Percentiles rank a stretch among this genome's conserved stretches.
Evolutionary conservation across 2,888 invertebrate species (phyloP).

Genomic region (Noctua fimbriata): DNA sequence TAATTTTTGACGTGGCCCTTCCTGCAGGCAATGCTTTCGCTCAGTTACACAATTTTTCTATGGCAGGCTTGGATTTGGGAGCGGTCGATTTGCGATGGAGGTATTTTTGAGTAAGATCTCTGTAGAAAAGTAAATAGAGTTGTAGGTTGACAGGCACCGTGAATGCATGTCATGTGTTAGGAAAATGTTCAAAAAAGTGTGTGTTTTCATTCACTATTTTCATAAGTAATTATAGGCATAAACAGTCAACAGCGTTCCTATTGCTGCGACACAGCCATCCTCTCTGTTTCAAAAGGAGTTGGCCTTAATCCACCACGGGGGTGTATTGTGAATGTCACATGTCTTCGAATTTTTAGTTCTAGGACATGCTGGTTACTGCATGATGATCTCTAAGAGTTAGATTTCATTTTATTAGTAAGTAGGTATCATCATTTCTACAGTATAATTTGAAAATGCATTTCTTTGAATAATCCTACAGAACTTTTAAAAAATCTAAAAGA

Average conservation of each 20-base stretch:
- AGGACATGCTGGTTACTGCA: background rate
- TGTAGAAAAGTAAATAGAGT: background rate
- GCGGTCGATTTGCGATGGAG: slow-evolving; percentile 25
- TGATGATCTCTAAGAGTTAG: background rate
- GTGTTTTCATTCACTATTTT: background rate
- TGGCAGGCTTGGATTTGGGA: slow-evolving; percentile 67
- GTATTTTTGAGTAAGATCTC: slow-evolving; percentile 15
- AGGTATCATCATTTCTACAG: background rate
- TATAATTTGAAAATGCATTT: background rate
- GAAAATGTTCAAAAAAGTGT: background rate
- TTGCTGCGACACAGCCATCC: background rate
- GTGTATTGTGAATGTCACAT: background rate
- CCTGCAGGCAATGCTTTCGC: slow-evolving; percentile 87
- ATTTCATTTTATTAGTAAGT: background rate
- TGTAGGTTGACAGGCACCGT: background rate
- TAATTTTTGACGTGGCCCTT: slow-evolving; percentile 90
- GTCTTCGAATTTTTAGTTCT: background rate
- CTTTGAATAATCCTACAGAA: background rate
- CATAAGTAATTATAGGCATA: background rate
- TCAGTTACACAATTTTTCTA: slow-evolving; percentile 86
- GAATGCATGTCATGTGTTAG: background rate
- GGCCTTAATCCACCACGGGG: background rate
- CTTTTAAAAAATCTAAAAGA: slow-evolving; percentile 6
- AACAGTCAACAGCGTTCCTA: background rate
- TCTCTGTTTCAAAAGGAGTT: background rate